phyloP scores from a whole-genome alignment of 2,888 invertebrate genomes.

The Sylvicola fuscatus region DNA sequence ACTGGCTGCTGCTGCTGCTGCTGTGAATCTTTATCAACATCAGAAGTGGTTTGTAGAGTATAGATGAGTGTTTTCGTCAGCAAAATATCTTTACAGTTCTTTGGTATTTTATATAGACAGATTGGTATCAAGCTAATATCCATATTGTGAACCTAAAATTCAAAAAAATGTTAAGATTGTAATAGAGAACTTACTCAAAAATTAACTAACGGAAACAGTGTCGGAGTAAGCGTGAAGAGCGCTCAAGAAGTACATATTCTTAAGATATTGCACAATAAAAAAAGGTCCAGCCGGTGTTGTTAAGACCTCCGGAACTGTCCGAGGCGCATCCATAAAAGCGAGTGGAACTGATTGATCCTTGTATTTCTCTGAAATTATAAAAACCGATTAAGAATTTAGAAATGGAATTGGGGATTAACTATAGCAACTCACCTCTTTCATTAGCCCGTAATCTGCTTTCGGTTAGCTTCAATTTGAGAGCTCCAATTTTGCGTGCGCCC shows the following conservation, averaged over 20 bases:
- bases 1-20: neutral
- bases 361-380: slow-evolving; percentile 12
- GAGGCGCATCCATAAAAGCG: slow-evolving; percentile 23
- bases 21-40: slow-evolving; percentile 11
- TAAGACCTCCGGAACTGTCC: slow-evolving; percentile 21
- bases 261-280: slow-evolving; percentile 22
- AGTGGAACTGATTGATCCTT: slow-evolving; percentile 11
- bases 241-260: slow-evolving; percentile 22
- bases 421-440: slow-evolving; percentile 3
- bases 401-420: neutral
- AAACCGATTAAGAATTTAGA: neutral
- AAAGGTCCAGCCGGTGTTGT: slow-evolving; percentile 21
- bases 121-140: slow-evolving; percentile 43
- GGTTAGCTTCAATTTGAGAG: slow-evolving; percentile 38
- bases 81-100: slow-evolving; percentile 35
- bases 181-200: slow-evolving; percentile 1
- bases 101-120: slow-evolving; percentile 45
- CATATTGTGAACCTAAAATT: slow-evolving; percentile 39
- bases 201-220: slow-evolving; percentile 16
- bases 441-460: slow-evolving; percentile 17
- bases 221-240: slow-evolving; percentile 21
- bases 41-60: slow-evolving; percentile 28
- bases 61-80: slow-evolving; percentile 49
- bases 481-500: slow-evolving; percentile 44
- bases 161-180: neutral